Conservation (phyloP, 2,797 vertebrate species). For the Smutsia temminckii region DNA sequence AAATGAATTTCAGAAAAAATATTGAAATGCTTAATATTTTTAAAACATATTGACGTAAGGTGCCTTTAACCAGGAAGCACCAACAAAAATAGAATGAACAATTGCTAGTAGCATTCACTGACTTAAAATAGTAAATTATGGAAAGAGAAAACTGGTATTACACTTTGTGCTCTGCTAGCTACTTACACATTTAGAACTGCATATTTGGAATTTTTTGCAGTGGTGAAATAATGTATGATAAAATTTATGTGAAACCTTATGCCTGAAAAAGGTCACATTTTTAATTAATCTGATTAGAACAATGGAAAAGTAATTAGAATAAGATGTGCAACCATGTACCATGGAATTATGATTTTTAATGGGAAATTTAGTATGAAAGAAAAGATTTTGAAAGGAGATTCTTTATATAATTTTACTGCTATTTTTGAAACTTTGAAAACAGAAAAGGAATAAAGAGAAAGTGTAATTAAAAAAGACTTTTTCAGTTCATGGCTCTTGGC, state of each 20-base stretch:
- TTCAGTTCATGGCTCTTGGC: slow-evolving; percentile 51
- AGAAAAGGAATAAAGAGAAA: slow-evolving; percentile 64
- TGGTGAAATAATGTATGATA: slow-evolving; percentile 39
- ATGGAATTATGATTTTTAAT: slow-evolving; percentile 57
- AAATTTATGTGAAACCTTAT: slow-evolving; percentile 49
- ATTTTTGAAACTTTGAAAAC: slow-evolving; percentile 68
- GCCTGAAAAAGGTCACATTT: slow-evolving; percentile 39
- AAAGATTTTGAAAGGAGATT: slow-evolving; percentile 54
- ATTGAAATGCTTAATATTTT: slow-evolving; percentile 17
- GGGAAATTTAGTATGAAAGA: slow-evolving; percentile 61
- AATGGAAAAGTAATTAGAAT: slow-evolving; percentile 51
- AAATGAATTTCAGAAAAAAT: not conserved
- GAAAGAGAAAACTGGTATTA: not conserved
- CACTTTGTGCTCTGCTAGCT: not conserved
- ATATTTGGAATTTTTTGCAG: slow-evolving; percentile 10
- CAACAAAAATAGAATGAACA: not conserved
- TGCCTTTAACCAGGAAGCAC: not conserved
- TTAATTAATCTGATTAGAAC: slow-evolving; percentile 55
- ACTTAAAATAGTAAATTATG: not conserved
- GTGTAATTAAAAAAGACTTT: slow-evolving; percentile 70
- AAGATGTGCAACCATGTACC: slow-evolving; percentile 26
- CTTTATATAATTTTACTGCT: slow-evolving; percentile 61
- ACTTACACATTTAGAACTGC: not conserved
- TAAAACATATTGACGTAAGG: not conserved
- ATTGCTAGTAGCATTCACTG: not conserved